A percentile compares a stretch with the other conserved stretches of the same genome.
These are phyloP conservation scores for Phlogophora meticulosa DNA, from an alignment of 2,888 invertebrate genomes.

Conservation along the genomic window DNA sequence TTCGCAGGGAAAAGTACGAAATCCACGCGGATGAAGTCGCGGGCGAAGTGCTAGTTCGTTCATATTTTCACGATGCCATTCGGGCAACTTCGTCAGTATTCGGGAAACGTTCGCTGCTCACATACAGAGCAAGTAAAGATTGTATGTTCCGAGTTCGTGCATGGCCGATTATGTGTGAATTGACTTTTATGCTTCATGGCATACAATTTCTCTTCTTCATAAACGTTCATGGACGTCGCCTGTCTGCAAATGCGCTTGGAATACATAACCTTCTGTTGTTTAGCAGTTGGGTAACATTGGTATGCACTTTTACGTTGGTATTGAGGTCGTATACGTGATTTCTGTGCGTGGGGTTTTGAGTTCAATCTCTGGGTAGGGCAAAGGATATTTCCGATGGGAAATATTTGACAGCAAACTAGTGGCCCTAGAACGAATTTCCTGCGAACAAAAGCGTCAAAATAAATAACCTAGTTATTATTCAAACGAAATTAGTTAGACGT, in stretches of 20 bases:
- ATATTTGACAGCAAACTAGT: no score
- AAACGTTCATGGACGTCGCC: neutral
- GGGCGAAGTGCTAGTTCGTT: neutral
- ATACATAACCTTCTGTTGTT: neutral
- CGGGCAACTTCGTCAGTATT: conserved; percentile 11
- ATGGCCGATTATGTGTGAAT: conserved; percentile 27
- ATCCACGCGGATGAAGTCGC: no score
- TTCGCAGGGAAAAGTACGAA: no score
- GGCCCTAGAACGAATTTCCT: no score
- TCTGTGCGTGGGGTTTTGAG: no score
- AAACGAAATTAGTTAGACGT: no score
- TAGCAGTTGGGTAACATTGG: neutral
- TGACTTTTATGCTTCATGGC: neutral
- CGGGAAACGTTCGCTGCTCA: conserved; percentile 15
- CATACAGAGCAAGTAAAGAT: conserved; percentile 27
- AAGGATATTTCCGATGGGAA: no score
- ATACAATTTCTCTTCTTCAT: neutral
- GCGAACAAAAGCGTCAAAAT: no score
- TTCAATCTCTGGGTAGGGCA: no score
- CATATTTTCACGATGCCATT: neutral
- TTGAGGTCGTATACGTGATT: no score
- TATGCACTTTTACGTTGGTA: no score
- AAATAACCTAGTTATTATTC: no score
- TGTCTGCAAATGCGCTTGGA: neutral
- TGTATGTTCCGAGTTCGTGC: conserved; percentile 4